phyloP scores from a whole-genome alignment of 2,888 invertebrate species.

The Neoascia interrupta region DNA sequence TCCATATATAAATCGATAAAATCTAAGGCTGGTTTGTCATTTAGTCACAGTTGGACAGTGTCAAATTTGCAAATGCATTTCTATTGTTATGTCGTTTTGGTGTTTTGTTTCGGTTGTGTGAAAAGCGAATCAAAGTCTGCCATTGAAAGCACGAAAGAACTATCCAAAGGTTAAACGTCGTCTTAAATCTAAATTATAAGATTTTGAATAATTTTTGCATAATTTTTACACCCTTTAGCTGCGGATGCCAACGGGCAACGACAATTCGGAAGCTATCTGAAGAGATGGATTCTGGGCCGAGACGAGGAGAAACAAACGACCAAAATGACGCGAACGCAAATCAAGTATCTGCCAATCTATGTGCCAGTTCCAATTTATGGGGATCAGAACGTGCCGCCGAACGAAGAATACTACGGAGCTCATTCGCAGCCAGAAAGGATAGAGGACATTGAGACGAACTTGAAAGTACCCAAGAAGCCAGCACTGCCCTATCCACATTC shows the following conservation, averaged over 20 bases:
- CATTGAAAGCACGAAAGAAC: neutral
- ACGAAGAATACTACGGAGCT: conserved; percentile 19
- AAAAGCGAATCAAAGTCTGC: neutral
- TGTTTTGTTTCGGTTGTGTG: neutral
- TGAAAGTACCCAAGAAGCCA: neutral
- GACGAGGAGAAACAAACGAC: neutral
- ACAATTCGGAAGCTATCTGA: neutral
- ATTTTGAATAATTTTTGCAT: too few species aligned
- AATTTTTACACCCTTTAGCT: too few species aligned
- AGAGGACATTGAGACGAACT: neutral
- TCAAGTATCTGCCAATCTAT: conserved; percentile 33
- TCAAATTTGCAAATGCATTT: conserved; percentile 10
- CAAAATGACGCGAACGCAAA: neutral
- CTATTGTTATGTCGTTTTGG: neutral
- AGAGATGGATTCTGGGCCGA: conserved; percentile 17
- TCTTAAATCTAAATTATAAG: too few species aligned
- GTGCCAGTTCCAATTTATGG: conserved; percentile 27
- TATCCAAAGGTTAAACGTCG: neutral
- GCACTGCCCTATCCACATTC: conserved; percentile 1
- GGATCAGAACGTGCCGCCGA: neutral
- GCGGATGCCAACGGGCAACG: too few species aligned
- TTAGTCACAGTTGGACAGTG: neutral
- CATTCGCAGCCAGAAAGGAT: neutral
- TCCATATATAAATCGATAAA: conserved; percentile 23
- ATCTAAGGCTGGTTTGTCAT: conserved; percentile 4